Conservation (phyloP, 2,888 invertebrate genomes). For the Galerucella pusilla region DNA sequence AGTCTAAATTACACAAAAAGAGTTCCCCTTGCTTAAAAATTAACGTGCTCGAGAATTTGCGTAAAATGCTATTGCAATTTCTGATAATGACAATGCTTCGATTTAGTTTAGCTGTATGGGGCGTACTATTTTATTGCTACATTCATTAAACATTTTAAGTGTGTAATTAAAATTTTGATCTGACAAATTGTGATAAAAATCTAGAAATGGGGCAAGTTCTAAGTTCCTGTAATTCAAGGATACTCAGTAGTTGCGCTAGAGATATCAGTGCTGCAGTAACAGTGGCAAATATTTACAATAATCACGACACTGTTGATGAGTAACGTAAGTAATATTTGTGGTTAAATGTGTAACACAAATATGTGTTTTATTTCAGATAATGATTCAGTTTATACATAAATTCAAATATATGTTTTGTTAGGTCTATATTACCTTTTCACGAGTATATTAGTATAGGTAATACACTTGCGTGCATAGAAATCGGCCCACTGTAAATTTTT, state of each 20-base stretch:
- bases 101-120: not conserved
- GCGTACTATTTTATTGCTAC: slow-evolving; percentile 12
- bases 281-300: slow-evolving; percentile 24
- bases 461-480: too few relatives aligned
- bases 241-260: slow-evolving; percentile 11
- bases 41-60: not conserved
- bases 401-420: not conserved
- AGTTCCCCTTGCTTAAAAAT: not conserved
- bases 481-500: too few relatives aligned
- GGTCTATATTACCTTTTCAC: too few relatives aligned
- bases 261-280: slow-evolving; percentile 9
- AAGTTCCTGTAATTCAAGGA: slow-evolving; percentile 33
- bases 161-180: slow-evolving; percentile 26
- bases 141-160: slow-evolving; percentile 21
- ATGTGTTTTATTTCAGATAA: slow-evolving; percentile 16
- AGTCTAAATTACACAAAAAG: too few relatives aligned
- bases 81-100: not conserved
- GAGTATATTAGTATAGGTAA: too few relatives aligned
- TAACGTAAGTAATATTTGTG: slow-evolving; percentile 9
- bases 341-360: slow-evolving; percentile 23
- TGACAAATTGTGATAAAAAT: slow-evolving; percentile 27
- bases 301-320: slow-evolving; percentile 13
- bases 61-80: not conserved
- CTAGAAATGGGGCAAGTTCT: slow-evolving; percentile 27
- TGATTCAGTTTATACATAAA: not conserved